Base-by-base conservation (phyloP, 2,888 invertebrate species). In the Mimas tiliae region DNA sequence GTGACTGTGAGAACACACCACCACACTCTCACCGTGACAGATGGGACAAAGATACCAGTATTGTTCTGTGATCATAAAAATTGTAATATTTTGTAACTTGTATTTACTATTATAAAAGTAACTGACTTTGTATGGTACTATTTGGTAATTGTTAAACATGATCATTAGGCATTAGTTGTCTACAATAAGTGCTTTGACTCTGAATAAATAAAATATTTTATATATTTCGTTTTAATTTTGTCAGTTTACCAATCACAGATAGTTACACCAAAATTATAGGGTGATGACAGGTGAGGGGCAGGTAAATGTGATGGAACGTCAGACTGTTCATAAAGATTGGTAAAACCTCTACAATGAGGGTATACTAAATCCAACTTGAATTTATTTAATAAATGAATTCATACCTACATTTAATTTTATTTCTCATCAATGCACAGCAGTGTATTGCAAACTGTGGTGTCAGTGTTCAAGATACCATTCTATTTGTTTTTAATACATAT, bases 41-140 rank as follows among this genome's bases (percentile, higher is more conserved):
- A 73, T 94, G 94, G 94, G 94, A 94, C 67, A 90, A 93, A 80
- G 93, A 94, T 52, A 89, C 71, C 72, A 94, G 94, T 74, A 89
- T 94, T 85, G 88, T 94, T 21, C 88, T 94, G 70, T 91, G 74
- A 85, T 69, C 27, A 27, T 27, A 12, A 34, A n/a, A n/a, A n/a
- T n/a, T n/a, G n/a, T 27, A 16, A n/a, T 48, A 42, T 12, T n/a
- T 62, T 34, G 11, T 33, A 65, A 27, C 52, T 45, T 33, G 11
- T 9, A 27, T 64, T 53, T 27, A 38, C 19, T 52, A 16, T 27
- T 42, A 51, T 38, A 34, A 62, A 14, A 47, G 45, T 45, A 47
- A 63, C 34, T 47, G 62, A 12, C 12, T 55, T 55, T 16, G 1
- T 42, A 42, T 19, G 58, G 58, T 58, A 58, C 42, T 58, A 16